phyloP scores from a whole-genome alignment of 2,888 invertebrate species.

The Capitulum mitella region DNA sequence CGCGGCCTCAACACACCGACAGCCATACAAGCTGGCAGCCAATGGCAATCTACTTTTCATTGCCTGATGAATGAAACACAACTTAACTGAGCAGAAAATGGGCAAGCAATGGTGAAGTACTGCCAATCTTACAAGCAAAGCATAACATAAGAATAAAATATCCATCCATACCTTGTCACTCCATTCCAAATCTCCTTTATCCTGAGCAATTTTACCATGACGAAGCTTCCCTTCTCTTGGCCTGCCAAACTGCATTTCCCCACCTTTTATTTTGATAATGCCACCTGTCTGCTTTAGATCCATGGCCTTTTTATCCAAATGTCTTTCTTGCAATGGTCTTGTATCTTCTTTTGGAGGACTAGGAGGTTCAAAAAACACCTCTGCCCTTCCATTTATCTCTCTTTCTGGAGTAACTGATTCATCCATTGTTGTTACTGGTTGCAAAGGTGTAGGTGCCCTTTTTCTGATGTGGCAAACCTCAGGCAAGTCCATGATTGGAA shows the following conservation, averaged over 20 bases:
- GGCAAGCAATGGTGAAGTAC: too few species aligned
- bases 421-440: background rate
- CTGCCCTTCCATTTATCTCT: background rate
- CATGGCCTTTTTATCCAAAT: background rate
- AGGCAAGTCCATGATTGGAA: too few species aligned
- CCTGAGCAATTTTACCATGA: background rate
- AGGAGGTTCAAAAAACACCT: constrained; percentile 2
- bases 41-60: too few species aligned
- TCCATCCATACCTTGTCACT: background rate
- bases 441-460: background rate
- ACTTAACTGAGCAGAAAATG: too few species aligned
- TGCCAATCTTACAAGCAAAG: too few species aligned
- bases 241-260: background rate
- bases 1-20: too few species aligned
- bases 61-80: too few species aligned
- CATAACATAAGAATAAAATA: too few species aligned
- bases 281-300: background rate
- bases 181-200: background rate
- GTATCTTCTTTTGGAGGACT: background rate
- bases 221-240: background rate
- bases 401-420: background rate
- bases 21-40: too few species aligned
- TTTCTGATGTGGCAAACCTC: too few species aligned
- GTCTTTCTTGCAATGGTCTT: background rate
- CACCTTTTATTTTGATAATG: background rate